Percentiles rank a stretch among this genome's conserved stretches.
Evolutionary conservation across 2,888 invertebrate genomes (phyloP).

Genomic region (Notodonta ziczac): DNA sequence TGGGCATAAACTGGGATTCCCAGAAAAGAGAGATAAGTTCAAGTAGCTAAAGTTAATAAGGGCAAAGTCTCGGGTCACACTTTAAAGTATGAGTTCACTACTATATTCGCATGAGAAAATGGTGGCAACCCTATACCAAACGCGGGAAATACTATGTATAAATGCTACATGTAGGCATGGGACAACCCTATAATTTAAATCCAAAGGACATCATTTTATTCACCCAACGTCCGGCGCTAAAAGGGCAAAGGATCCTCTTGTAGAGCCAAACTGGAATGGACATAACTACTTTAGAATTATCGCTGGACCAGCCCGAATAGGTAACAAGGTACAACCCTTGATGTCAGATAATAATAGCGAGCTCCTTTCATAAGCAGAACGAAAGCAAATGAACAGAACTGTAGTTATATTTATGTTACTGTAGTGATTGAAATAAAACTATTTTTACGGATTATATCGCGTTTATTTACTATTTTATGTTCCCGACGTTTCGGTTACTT

Average conservation of each 20-base stretch:
- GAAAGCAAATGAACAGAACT: constrained; percentile 14
- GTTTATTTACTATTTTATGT: no score
- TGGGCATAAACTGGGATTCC: no score
- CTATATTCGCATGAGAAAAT: no score
- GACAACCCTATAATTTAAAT: constrained; percentile 39
- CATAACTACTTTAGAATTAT: constrained; percentile 29
- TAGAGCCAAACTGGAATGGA: constrained; percentile 19
- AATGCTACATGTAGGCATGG: constrained; percentile 22
- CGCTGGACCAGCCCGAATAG: constrained; percentile 22
- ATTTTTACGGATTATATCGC: no score
- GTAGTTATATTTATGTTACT: neutral
- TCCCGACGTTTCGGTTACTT: no score
- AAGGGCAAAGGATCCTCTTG: constrained; percentile 24
- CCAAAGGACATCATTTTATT: constrained; percentile 46
- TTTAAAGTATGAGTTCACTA: no score
- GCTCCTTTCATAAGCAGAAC: constrained; percentile 20
- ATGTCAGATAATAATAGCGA: constrained; percentile 25
- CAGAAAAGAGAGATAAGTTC: no score
- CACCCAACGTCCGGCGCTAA: constrained; percentile 18
- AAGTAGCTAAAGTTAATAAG: no score
- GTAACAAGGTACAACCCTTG: constrained; percentile 26
- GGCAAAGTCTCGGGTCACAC: no score
- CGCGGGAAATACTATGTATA: constrained; percentile 10
- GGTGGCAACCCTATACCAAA: constrained; percentile 13
- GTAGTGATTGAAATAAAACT: no score